phyloP scores from a whole-genome alignment of 2,888 invertebrate genomes.

The Galerucella pusilla region DNA sequence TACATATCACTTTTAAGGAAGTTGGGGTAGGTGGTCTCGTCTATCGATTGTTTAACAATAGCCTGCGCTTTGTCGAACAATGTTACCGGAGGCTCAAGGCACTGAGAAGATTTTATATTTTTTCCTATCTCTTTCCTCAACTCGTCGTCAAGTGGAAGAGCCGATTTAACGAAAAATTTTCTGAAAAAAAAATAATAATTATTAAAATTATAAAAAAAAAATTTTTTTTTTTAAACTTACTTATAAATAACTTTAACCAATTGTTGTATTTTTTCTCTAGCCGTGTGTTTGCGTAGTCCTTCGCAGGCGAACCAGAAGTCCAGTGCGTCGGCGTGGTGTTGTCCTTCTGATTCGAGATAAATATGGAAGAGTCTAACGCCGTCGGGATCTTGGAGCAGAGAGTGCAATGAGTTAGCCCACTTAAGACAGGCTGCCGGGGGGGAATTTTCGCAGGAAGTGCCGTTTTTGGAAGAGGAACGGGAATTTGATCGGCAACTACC shows the following conservation, averaged over 20 bases:
- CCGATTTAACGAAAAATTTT: conserved; percentile 56
- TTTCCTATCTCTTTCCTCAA: conserved; percentile 82
- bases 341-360: conserved; percentile 84
- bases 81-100: conserved; percentile 69
- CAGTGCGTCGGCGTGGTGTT: conserved; percentile 81
- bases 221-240: conserved; percentile 63
- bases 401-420: conserved; percentile 89
- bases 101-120: conserved; percentile 78
- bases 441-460: conserved; percentile 53
- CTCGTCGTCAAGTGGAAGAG: conserved; percentile 82
- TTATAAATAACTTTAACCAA: conserved; percentile 88
- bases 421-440: conserved; percentile 80
- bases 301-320: conserved; percentile 96
- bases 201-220: conserved; percentile 10
- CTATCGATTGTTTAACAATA: conserved; percentile 83
- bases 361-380: conserved; percentile 89
- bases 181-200: conserved; percentile 38
- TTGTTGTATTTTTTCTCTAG: conserved; percentile 77
- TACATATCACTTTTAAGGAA: conserved; percentile 94
- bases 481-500: conserved; percentile 64
- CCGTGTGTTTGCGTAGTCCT: conserved; percentile 82
- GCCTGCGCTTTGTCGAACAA: conserved; percentile 81
- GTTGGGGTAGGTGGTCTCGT: conserved; percentile 89
- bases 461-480: conserved; percentile 62
- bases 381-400: conserved; percentile 88